phyloP scores from a whole-genome alignment of 2,888 invertebrate genomes.

The Eutolmus rufibarbis region DNA sequence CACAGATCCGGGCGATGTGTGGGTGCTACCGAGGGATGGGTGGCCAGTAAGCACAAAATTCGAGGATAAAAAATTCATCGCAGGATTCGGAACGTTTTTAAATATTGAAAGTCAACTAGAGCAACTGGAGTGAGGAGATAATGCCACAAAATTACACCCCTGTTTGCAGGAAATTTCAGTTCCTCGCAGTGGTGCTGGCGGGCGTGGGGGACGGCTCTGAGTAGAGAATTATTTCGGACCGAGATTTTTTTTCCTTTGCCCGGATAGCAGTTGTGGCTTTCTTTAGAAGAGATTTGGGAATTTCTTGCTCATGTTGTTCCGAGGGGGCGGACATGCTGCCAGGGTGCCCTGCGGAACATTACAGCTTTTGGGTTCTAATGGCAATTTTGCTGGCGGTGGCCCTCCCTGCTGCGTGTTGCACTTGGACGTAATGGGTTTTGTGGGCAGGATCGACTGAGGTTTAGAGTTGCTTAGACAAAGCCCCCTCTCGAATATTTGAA shows the following conservation, averaged over 20 bases:
- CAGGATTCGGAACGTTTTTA: not conserved
- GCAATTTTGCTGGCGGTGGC: not conserved
- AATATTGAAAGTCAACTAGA: slow-evolving; percentile 6
- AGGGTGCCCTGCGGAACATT: not conserved
- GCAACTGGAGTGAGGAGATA: not conserved
- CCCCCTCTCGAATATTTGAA: too few species aligned
- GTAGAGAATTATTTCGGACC: not conserved
- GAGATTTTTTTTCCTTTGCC: not conserved
- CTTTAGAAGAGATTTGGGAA: not conserved
- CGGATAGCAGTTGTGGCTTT: not conserved
- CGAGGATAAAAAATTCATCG: slow-evolving; percentile 22
- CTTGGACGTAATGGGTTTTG: not conserved
- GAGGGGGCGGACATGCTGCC: not conserved
- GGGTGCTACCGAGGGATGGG: not conserved
- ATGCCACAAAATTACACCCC: slow-evolving; percentile 26
- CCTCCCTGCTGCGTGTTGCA: not conserved
- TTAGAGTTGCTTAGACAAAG: not conserved
- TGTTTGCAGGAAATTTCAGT: slow-evolving; percentile 1
- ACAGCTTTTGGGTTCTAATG: not conserved
- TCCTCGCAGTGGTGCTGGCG: not conserved
- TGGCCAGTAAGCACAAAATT: not conserved
- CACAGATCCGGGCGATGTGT: not conserved
- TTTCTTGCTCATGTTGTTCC: not conserved
- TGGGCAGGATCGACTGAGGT: too few species aligned
- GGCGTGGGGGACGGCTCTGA: too few species aligned